Percentiles rank a stretch among this genome's conserved stretches.
phyloP scores from a whole-genome alignment of 2,797 vertebrate genomes.

The Mus minutoides region DNA sequence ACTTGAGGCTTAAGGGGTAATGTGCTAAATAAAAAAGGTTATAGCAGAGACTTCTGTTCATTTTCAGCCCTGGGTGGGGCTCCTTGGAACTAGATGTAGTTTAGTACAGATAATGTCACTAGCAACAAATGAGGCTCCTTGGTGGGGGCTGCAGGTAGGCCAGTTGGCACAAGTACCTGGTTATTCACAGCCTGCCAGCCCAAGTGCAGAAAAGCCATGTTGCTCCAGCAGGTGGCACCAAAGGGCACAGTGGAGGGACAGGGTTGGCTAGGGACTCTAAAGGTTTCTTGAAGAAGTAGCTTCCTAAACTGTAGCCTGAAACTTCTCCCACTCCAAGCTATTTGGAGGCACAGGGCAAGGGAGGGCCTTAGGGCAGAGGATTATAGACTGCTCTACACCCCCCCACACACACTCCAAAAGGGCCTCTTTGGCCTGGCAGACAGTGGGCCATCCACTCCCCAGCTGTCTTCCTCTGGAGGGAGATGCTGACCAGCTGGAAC shows the following conservation, averaged over 20 bases:
- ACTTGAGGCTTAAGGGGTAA: neutral
- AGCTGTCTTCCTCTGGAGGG: conserved; percentile 81
- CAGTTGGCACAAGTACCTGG: neutral
- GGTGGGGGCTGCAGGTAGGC: neutral
- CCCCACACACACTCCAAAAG: conserved; percentile 8
- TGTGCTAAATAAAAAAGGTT: neutral
- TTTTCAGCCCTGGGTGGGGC: conserved; percentile 1
- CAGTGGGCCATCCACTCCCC: conserved; percentile 73
- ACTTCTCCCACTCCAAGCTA: conserved; percentile 7
- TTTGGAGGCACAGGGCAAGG: conserved; percentile 53
- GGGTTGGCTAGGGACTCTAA: conserved; percentile 58
- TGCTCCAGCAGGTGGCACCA: conserved; percentile 75
- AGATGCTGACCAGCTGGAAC: conserved; percentile 82
- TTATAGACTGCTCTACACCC: conserved; percentile 29
- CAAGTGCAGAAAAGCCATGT: neutral
- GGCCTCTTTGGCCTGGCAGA: conserved; percentile 75
- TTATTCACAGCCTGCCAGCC: neutral
- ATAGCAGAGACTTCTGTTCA: neutral
- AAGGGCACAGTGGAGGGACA: conserved; percentile 43
- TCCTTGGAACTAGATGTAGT: neutral
- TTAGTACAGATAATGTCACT: neutral
- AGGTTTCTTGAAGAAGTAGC: conserved; percentile 66
- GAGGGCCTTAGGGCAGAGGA: conserved; percentile 63
- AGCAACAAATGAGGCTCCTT: neutral
- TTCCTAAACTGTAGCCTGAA: conserved; percentile 51